Evolutionary conservation across 2,113 vertebrate genomes (phyloP), one percentile per base, ranked within the genome.

Genomic region (Catagonus wagneri): DNA sequence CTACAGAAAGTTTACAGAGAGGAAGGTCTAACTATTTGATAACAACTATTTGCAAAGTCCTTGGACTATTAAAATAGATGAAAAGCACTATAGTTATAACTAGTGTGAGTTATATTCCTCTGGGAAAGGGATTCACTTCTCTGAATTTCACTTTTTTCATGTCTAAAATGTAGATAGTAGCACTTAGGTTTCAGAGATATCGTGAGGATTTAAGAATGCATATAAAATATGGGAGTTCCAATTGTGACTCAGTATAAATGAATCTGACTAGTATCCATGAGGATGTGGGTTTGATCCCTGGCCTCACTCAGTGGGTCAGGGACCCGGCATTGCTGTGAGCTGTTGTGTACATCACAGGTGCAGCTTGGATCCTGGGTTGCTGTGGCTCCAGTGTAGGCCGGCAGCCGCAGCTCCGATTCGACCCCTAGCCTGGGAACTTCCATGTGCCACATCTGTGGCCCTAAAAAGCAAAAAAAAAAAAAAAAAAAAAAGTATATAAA

Each of bases 111-210:
- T 44, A 12, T 25, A 39, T 17, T 61, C 32, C 2, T 66, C 23
- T 71, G 2, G 50, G 27, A 20, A 76, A 81, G 14, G 44, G 44
- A 71, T 4, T 95, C 17, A 22, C 4, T 11, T 78, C 72, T 85
- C 17, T 83, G 39, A 75, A 84, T 80, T 96, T 91, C n/a, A 74
- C 36, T 68, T 92, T 76, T 44, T 95, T 89, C 19, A 32, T 78
- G 39, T 72, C 50, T 89, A 91, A 84, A 68, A 52, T 63, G 4
- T 39, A 22, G 29, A 83, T 17, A 75, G 44, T 39, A 83, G 58
- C 63, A 65, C 44, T 94, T 10, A 39, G 23, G 22, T 44, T 90
- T 89, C 3, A 72, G 8, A 29, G 14, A 56, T 54, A 68, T 20
- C 63, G 65, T 39, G 58, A 89, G 7, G n/a, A 75, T 75, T 84